Base-by-base conservation (phyloP, 2,888 invertebrate species). In the Pristionchus entomophagus region DNA sequence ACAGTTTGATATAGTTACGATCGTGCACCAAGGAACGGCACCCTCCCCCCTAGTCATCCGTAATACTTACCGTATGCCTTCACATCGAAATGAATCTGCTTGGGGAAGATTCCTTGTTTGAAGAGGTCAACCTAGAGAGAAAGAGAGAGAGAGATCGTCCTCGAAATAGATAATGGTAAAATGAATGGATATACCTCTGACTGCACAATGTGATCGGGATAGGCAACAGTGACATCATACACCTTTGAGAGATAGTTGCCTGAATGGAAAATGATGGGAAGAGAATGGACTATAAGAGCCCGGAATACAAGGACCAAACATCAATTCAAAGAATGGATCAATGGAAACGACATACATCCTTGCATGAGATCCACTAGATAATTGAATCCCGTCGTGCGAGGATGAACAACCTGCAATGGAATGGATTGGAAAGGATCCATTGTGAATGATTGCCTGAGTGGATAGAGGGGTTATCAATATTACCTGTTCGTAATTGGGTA, bases 151-250 rank as follows among this genome's bases (percentile, higher is more conserved):
- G 22, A 22, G 59, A 26, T 8, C 12, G n/a, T 59, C n/a, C n/a
- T n/a, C n/a, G n/a, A n/a, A n/a, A n/a, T n/a, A n/a, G n/a, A n/a
- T n/a, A 59, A 59, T n/a, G 26, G 22, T n/a, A 59, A n/a, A 59
- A n/a, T 26, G n/a, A 8, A 29, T 14, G 95, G 92, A 32, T 32
- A 32, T 32, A 69, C 69, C 94, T 97, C 97, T 29, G 95, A 96
- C 93, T 96, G 96, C 0, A 96, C 96, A 38, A 96, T 94, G 14
- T 95, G 95, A 88, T 95, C 95, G 8, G 96, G 96, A 94, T 97
- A 97, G 0, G 96, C 96, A 17, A 97, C 95, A 0, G 96, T 96
- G 88, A 96, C 95, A 93, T 97, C 97, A 93, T 96, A 96, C 17
- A 97, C 95, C 0, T 62, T 38, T 26, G 41, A 29, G 17, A 80